These are phyloP conservation scores for Hyles euphorbiae DNA, from an alignment of 1,140 invertebrate genomes.

Conservation along the genomic window DNA sequence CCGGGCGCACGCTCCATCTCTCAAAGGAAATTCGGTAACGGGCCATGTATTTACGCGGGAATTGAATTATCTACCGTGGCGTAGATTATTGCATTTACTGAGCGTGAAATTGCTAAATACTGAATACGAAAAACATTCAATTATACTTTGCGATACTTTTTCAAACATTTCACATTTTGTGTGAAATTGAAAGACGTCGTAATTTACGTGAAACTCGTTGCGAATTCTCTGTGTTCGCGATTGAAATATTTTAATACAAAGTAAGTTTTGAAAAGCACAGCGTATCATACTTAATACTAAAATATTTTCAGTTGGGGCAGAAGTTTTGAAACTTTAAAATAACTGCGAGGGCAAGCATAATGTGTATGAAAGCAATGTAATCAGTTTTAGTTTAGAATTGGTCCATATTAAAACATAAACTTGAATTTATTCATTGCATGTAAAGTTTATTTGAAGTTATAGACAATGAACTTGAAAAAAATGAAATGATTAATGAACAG, in stretches of 20 bases:
- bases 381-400: too few species aligned
- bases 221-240: too few species aligned
- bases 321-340: background rate
- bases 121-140: slow-evolving; percentile 32
- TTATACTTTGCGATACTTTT: slow-evolving; percentile 21
- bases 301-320: too few species aligned
- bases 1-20: slow-evolving; percentile 55
- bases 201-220: too few species aligned
- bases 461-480: too few species aligned
- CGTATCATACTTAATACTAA: background rate
- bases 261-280: background rate
- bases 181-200: slow-evolving; percentile 3
- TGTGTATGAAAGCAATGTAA: too few species aligned
- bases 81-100: slow-evolving; percentile 45
- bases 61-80: slow-evolving; percentile 61
- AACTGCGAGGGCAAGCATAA: too few species aligned
- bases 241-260: background rate
- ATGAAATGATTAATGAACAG: background rate
- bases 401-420: too few species aligned
- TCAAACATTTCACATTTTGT: slow-evolving; percentile 5
- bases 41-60: slow-evolving; percentile 58
- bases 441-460: too few species aligned
- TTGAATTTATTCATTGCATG: too few species aligned
- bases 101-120: slow-evolving; percentile 46
- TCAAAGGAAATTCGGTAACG: slow-evolving; percentile 69